Evolutionary conservation across 37 sponge, comb jelly and placozoan species (phyloP), one percentile per base, ranked within the genome.

Genomic region (Axinella damicornis): DNA sequence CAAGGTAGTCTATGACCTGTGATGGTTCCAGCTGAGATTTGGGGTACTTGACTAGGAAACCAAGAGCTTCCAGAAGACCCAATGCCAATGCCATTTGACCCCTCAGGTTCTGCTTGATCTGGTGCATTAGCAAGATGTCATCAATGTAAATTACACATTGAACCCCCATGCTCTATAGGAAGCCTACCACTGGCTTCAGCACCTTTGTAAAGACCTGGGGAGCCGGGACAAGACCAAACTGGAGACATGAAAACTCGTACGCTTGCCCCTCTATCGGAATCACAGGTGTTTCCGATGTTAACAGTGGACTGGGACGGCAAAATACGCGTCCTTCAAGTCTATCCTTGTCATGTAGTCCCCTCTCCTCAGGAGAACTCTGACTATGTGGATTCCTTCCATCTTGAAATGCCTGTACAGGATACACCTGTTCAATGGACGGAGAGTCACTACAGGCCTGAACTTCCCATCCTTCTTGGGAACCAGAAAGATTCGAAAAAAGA

Each of bases 281-380:
- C 67, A 53, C 30, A 79, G 67, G 53, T 63, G 5, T 2, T 32
- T 32, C 30, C 39, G 60, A 66, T 65, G 53, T 5, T 62, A 24
- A 2, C 2, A 21, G 52, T 32, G 32, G 2, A 79, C 32, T 39
- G 79, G 79, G 2, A 79, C 38, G 31, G 65, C 34, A 19, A 79
- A 63, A 46, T 79, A 79, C 18, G 67, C 79, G 33, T 79, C 79
- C 79, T 79, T 79, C 5, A 79, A 39, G 37, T 79, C 79, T 34
- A 79, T 31, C 41, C 53, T 65, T n/a, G 20, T 14, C 79, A 79
- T 39, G 20, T 33, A 68, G 68, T 71, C 34, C 11, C 69, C 35
- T 12, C 31, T 28, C 32, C 24, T 57, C 63, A 81, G 61, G 27
- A 81, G 35, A 36, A 69, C 82, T n/a, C 53, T 69, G 59, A 81